A percentile compares a stretch with the other conserved stretches of the same genome.
Conservation (phyloP, 1,140 invertebrate species). For the Ladona fulva region DNA sequence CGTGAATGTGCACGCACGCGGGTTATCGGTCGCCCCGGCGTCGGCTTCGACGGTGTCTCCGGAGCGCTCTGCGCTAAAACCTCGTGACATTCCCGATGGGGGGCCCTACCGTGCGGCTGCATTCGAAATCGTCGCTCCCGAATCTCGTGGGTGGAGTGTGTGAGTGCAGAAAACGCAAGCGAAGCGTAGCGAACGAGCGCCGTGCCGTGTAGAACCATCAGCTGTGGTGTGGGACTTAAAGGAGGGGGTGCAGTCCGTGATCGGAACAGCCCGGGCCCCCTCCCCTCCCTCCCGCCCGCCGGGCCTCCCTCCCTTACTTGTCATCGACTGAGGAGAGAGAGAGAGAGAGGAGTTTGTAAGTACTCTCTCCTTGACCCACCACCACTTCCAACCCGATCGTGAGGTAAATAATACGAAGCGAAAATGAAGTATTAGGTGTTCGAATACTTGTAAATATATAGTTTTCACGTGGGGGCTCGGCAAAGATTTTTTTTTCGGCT, state of each 20-base stretch:
- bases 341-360: constrained; percentile 17
- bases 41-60: neutral
- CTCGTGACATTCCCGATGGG: neutral
- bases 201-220: neutral
- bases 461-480: neutral
- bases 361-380: constrained; percentile 22
- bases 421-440: constrained; percentile 20
- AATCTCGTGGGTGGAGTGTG: neutral
- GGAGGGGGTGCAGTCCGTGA: neutral
- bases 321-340: constrained; percentile 18
- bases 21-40: neutral
- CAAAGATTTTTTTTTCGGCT: neutral
- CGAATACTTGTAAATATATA: neutral
- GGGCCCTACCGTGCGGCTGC: neutral
- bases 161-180: constrained; percentile 6
- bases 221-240: neutral
- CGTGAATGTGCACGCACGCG: neutral
- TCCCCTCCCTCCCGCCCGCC: neutral
- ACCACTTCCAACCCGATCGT: constrained; percentile 18
- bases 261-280: constrained; percentile 19
- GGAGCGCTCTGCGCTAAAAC: neutral
- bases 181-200: constrained; percentile 7
- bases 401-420: constrained; percentile 22
- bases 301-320: constrained; percentile 17
- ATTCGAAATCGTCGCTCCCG: neutral